Conservation (phyloP, 1,140 invertebrate genomes). For the Probaryconus sp. region DNA sequence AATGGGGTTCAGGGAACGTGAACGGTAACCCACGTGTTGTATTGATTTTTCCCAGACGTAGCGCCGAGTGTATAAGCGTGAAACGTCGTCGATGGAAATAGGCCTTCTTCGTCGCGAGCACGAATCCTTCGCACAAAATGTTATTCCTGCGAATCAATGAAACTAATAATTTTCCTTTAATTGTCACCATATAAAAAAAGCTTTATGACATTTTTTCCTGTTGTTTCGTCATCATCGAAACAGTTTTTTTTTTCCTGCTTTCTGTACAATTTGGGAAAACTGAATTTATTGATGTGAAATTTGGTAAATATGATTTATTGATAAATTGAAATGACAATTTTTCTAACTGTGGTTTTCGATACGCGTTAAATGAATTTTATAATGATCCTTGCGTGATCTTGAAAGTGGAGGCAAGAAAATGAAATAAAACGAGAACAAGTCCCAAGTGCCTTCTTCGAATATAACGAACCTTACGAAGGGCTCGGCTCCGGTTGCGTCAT, state of each 20-base stretch:
- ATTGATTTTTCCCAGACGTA: slow-evolving; percentile 69
- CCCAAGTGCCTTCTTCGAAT: slow-evolving; percentile 22
- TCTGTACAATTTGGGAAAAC: too few relatives aligned
- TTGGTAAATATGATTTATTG: too few relatives aligned
- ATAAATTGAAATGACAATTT: too few relatives aligned
- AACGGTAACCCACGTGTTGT: slow-evolving; percentile 69
- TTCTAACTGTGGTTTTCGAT: slow-evolving; percentile 11
- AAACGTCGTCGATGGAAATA: slow-evolving; percentile 12
- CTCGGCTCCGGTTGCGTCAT: slow-evolving; percentile 35
- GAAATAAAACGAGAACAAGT: slow-evolving; percentile 23
- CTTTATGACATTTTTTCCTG: neutral
- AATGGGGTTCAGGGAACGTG: slow-evolving; percentile 62
- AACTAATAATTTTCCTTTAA: slow-evolving; percentile 15
- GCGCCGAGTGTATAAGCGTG: slow-evolving; percentile 25
- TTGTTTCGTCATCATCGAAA: too few relatives aligned
- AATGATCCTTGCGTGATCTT: slow-evolving; percentile 9
- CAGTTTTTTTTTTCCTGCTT: too few relatives aligned
- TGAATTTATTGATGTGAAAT: too few relatives aligned
- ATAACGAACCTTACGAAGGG: slow-evolving; percentile 27
- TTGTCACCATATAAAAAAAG: neutral
- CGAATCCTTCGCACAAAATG: slow-evolving; percentile 25
- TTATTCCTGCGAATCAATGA: slow-evolving; percentile 14
- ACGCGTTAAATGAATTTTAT: slow-evolving; percentile 30
- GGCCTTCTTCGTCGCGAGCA: slow-evolving; percentile 11
- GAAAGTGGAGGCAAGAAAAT: slow-evolving; percentile 18